Evolutionary conservation across 1,140 invertebrate species (phyloP), one percentile per base, ranked within the genome.

Genomic region (Heliconius eleuchia): DNA sequence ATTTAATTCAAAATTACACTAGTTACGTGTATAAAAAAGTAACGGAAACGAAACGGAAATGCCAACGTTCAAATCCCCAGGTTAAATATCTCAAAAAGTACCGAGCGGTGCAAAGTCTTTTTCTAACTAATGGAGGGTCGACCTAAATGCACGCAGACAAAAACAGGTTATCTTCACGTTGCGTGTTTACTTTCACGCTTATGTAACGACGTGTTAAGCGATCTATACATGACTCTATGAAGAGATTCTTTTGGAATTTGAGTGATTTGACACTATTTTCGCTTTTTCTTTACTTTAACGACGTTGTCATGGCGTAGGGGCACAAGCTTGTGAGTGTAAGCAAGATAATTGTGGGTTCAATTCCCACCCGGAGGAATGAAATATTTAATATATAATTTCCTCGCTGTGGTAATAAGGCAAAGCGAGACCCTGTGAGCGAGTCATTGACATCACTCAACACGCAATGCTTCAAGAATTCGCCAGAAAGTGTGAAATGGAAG

Each of bases 91-190:
- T 27, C 60, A 66, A 66, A 66, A 66, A 66, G 18, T 57, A 57
- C 19, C 55, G n/a, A 66, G 23, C 27, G 27, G 13, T 6, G 11
- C 60, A 66, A 57, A 57, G 60, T 16, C 23, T 66, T 66, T 23
- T 66, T 30, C 60, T 66, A 66, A 66, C 60, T 66, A 66, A 66
- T 66, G 60, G 60, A 66, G 60, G 60, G 60, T 66, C 60, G 60
- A 66, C 60, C 60, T 66, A 66, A 66, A 66, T 66, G 60, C 60
- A 66, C 60, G 60, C 60, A 30, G 60, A 66, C 60, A 66, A 66
- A 27, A 66, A 13, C 60, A 30, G 60, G 60, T 66, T 66, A 66
- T 30, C 23, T 66, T 27, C 60, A 66, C 60, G 60, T 30, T 66
- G 60, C 60, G 60, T 66, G 60, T 60, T 60, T 23, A n/a, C n/a